phyloP scores from a whole-genome alignment of 2,113 vertebrate genomes.

The Phasianus colchicus region DNA sequence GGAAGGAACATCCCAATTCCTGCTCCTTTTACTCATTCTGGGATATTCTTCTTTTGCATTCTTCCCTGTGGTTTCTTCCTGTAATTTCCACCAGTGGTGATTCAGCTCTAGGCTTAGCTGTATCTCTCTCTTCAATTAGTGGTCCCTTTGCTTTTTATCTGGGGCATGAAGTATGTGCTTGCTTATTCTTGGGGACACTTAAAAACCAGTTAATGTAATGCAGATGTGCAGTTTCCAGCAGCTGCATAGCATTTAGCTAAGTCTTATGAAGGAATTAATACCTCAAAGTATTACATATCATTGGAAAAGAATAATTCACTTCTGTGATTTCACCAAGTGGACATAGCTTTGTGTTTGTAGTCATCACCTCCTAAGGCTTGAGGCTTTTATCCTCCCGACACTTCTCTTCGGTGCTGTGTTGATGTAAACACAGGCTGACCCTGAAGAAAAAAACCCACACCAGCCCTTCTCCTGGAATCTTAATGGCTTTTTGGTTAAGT shows the following conservation, averaged over 20 bases:
- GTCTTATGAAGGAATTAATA: not conserved
- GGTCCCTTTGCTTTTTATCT: slow-evolving; percentile 1
- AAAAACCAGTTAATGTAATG: not conserved
- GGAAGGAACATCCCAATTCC: not conserved
- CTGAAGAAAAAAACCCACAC: not conserved
- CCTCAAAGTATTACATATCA: not conserved
- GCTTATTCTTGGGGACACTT: not conserved
- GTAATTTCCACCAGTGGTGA: slow-evolving; percentile 1
- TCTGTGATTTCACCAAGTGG: not conserved
- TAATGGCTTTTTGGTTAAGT: not conserved
- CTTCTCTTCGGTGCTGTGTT: not conserved
- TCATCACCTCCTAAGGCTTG: not conserved
- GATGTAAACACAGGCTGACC: not conserved
- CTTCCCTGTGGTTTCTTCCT: not conserved
- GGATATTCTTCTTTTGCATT: not conserved
- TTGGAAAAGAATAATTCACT: not conserved
- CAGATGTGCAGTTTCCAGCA: not conserved
- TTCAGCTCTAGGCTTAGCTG: not conserved
- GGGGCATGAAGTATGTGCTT: slow-evolving; percentile 1
- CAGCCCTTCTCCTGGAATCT: not conserved
- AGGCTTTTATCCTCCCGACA: not conserved
- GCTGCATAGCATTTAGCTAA: not conserved
- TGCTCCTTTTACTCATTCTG: not conserved
- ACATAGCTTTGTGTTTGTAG: not conserved
- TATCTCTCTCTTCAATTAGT: not conserved